phyloP scores from a whole-genome alignment of 1,140 invertebrate genomes.

The Melitaea cinxia region DNA sequence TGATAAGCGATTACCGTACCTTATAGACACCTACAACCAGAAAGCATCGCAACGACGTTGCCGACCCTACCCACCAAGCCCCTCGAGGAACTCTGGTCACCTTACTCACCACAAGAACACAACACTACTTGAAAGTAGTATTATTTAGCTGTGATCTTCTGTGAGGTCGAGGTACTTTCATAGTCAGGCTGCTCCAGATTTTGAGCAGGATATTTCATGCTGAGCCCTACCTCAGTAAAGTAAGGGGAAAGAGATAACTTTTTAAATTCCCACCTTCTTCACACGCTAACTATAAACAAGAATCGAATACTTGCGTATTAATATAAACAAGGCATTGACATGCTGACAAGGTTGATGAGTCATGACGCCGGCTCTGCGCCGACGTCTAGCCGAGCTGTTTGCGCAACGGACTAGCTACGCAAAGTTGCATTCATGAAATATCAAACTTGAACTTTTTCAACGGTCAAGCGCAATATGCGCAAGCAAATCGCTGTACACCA shows the following conservation, averaged over 20 bases:
- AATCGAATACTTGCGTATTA: conserved; percentile 53
- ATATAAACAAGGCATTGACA: conserved; percentile 63
- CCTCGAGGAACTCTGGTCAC: too few species aligned
- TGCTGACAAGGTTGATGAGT: conserved; percentile 68
- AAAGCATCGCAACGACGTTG: too few species aligned
- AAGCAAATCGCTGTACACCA: background rate
- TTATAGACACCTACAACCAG: too few species aligned
- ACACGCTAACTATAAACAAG: conserved; percentile 54
- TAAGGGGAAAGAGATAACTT: conserved; percentile 47
- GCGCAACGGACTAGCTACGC: conserved; percentile 44
- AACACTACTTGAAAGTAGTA: too few species aligned
- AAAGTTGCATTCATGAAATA: conserved; percentile 36
- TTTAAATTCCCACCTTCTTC: conserved; percentile 50
- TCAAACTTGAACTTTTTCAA: conserved; percentile 61
- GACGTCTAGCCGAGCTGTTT: conserved; percentile 42
- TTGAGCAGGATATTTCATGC: too few species aligned
- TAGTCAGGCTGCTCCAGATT: too few species aligned
- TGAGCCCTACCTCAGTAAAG: too few species aligned
- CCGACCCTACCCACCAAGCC: too few species aligned
- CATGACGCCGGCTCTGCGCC: conserved; percentile 51
- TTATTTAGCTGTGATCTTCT: too few species aligned
- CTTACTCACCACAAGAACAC: too few species aligned
- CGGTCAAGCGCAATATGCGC: conserved; percentile 48
- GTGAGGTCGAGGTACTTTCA: too few species aligned
- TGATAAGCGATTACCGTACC: too few species aligned